Conservation (phyloP, 30 jellyfish, hydroid and myxozoan genomes). For the Turritopsis dohrnii region DNA sequence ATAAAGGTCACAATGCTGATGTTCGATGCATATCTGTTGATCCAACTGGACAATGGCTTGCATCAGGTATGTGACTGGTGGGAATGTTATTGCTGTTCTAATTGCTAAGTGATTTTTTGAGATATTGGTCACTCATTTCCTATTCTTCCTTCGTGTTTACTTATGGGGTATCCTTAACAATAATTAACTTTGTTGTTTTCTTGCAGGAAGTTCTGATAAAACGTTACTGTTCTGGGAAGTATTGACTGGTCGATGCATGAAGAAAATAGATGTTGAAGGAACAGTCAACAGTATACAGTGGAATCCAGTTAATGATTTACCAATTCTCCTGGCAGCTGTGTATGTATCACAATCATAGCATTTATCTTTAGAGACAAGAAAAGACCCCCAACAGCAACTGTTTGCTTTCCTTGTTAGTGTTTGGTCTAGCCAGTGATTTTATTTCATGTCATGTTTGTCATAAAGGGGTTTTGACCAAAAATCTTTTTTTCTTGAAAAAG, state of each 20-base stretch:
- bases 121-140: neutral
- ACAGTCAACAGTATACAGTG: constrained; percentile 60
- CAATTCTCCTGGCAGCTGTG: constrained; percentile 79
- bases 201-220: constrained; percentile 76
- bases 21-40: constrained; percentile 86
- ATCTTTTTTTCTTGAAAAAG: neutral
- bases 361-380: too few relatives aligned
- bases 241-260: constrained; percentile 81
- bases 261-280: constrained; percentile 51
- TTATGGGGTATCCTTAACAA: too few relatives aligned
- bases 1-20: constrained; percentile 76
- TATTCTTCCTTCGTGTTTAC: too few relatives aligned
- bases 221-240: constrained; percentile 92
- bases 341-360: constrained; percentile 33
- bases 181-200: neutral
- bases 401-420: neutral
- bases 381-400: too few relatives aligned
- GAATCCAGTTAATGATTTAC: constrained; percentile 53
- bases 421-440: neutral
- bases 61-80: constrained; percentile 49
- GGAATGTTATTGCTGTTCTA: neutral
- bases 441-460: neutral
- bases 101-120: neutral
- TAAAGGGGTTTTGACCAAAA: too few relatives aligned
- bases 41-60: constrained; percentile 99